Percentiles rank a stretch among this genome's conserved stretches.
phyloP scores from a whole-genome alignment of 2,888 invertebrate species.

The Eueremaeus valkanovi region DNA sequence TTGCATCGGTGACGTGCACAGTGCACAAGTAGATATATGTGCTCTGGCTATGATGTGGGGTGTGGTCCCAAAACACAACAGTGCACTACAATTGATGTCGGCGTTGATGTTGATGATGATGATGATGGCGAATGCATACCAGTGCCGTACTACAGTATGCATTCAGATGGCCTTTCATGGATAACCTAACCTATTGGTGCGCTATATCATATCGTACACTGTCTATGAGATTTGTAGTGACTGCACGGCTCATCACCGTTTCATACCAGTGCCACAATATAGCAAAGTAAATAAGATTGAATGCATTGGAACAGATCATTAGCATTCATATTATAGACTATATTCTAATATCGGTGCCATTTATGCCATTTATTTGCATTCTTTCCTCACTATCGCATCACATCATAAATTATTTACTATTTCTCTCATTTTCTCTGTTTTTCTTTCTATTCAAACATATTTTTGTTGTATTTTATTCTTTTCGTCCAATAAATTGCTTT shows the following conservation, averaged over 20 bases:
- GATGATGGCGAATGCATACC: constrained; percentile 17
- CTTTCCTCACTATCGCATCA: not conserved
- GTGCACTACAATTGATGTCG: constrained; percentile 22
- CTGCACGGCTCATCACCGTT: constrained; percentile 1
- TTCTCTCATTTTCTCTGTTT: not conserved
- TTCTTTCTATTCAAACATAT: not conserved
- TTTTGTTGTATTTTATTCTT: too few relatives aligned
- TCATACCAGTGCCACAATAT: not conserved
- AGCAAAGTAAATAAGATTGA: not conserved
- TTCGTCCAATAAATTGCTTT: too few relatives aligned
- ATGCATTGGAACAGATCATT: constrained; percentile 24
- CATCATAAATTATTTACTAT: constrained; percentile 13
- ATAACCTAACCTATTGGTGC: constrained; percentile 27
- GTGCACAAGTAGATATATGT: not conserved
- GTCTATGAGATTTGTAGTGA: not conserved
- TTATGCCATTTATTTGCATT: constrained; percentile 11
- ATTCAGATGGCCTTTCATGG: not conserved
- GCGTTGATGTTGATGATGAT: constrained; percentile 24
- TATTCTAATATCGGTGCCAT: constrained; percentile 15
- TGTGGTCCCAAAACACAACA: not conserved
- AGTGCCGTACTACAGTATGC: too few relatives aligned
- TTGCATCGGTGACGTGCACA: constrained; percentile 24
- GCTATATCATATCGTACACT: not conserved
- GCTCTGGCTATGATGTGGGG: not conserved
- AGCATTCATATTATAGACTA: constrained; percentile 21